Evolutionary conservation across 2,797 vertebrate genomes (phyloP), one percentile per base, ranked within the genome.

Genomic region (Thamnophis elegans): DNA sequence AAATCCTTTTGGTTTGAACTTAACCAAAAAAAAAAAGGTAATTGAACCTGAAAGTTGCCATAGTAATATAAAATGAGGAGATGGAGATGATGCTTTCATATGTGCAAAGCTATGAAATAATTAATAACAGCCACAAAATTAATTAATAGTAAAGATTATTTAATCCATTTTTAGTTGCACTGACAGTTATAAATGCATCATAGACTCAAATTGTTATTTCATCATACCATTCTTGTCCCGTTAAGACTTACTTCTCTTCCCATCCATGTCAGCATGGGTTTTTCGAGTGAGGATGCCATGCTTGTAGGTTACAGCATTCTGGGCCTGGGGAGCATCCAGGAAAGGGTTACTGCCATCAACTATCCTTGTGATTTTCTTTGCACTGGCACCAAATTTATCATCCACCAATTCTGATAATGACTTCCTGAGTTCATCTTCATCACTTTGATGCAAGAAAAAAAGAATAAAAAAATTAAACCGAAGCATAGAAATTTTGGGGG

Each of bases 381-480:
- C 97, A 25, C 98, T 98, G 55, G 98, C 98, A 96, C 99, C 99
- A 32, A 98, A 99, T 93, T 99, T 99, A 97, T 99, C 99, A 96
- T 99, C 99, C 89, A 99, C 99, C 94, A 99, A 97, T 97, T 99
- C 99, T 0, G 99, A 99, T 94, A 99, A 98, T 0, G 99, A 99
- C 96, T 99, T 99, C 96, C 99, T 98, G 97, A 99, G 96, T 97
- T 99, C 99, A 85, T 99, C 99, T 97, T 99, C 98, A 95, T 99
- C 99, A 60, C 99, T 99, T 97, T 95, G 94, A 96, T 96, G 96
- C 90, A 95, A 94, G 96, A 93, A 1, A 93, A 95, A 91, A 95
- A 92, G 54, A 93, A 36, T 47, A 6, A 13, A 94, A 53, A 13
- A 8, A 58, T 20, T 56, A 42, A 42, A 65, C 51, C 5, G 14